Percentiles rank a stretch among this genome's conserved stretches.
Evolutionary conservation across 2,888 invertebrate species (phyloP).

Genomic region (Neoaliturus tenellus): DNA sequence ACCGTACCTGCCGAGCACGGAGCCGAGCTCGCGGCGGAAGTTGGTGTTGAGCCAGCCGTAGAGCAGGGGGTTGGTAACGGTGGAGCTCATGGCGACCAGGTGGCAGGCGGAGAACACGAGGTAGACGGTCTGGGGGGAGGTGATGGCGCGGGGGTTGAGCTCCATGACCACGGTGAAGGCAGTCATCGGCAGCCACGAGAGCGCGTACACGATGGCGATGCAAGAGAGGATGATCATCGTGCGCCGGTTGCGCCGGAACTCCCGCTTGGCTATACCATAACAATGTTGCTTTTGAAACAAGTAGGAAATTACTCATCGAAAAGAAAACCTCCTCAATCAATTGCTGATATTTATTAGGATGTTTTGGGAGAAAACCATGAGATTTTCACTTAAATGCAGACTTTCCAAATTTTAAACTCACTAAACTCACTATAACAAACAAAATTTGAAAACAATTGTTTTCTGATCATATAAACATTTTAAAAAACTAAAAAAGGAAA

Average conservation of each 20-base stretch:
- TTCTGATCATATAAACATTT: too few relatives aligned
- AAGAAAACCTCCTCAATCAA: too few relatives aligned
- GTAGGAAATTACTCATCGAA: too few relatives aligned
- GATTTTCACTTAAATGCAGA: too few relatives aligned
- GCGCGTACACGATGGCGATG: conserved; percentile 75
- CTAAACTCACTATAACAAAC: too few relatives aligned
- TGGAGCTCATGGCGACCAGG: conserved; percentile 76
- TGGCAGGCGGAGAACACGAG: conserved; percentile 72
- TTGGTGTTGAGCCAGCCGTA: conserved; percentile 79
- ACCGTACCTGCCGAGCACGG: conserved; percentile 59
- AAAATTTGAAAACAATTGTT: too few relatives aligned
- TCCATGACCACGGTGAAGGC: conserved; percentile 74
- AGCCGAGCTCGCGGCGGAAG: conserved; percentile 72
- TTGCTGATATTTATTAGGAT: too few relatives aligned
- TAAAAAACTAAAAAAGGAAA: too few relatives aligned
- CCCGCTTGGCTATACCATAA: conserved; percentile 66
- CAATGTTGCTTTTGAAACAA: too few relatives aligned
- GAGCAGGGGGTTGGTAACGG: conserved; percentile 77
- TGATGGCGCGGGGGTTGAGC: conserved; percentile 59
- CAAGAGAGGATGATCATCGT: conserved; percentile 73
- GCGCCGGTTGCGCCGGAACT: conserved; percentile 69
- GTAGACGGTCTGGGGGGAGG: conserved; percentile 29
- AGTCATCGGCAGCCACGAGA: conserved; percentile 77
- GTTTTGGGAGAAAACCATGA: too few relatives aligned
- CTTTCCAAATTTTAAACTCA: too few relatives aligned